A percentile compares a stretch with the other conserved stretches of the same genome.
Evolutionary conservation across 2,113 vertebrate species (phyloP).

Genomic region (Toxotes jaculatrix): DNA sequence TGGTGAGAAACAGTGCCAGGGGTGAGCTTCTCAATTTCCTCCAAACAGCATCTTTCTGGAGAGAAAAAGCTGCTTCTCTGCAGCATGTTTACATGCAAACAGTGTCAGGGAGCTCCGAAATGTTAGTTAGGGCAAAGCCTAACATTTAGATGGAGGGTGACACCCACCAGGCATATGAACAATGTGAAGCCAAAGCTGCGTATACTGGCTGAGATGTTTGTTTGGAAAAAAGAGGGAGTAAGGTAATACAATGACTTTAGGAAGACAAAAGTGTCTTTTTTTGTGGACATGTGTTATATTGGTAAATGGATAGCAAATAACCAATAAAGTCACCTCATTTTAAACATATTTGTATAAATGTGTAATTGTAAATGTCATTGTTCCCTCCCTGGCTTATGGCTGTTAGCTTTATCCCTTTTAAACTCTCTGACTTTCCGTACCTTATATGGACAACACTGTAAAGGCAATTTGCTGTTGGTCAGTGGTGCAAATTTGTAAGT

Average conservation of each 20-base stretch:
- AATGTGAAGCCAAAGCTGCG: conserved; percentile 5
- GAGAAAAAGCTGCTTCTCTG: conserved; percentile 63
- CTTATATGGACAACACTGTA: too few species aligned
- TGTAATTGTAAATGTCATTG: too few species aligned
- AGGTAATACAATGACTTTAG: background rate
- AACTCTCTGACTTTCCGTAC: too few species aligned
- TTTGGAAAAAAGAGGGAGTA: conserved; percentile 9
- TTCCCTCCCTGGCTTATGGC: too few species aligned
- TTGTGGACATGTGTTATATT: too few species aligned
- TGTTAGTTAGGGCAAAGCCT: conserved; percentile 70
- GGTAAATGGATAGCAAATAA: too few species aligned
- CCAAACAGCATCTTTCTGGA: conserved; percentile 77
- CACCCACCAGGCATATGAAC: conserved; percentile 56
- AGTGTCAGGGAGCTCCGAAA: conserved; percentile 67
- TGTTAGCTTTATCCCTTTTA: too few species aligned
- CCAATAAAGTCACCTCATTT: too few species aligned
- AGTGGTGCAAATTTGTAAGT: too few species aligned
- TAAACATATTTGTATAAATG: too few species aligned
- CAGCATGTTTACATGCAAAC: conserved; percentile 77
- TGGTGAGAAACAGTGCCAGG: conserved; percentile 75
- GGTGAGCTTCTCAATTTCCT: conserved; percentile 79
- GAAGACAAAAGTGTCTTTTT: background rate
- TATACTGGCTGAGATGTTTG: conserved; percentile 2
- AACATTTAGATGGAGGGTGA: conserved; percentile 64
- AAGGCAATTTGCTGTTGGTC: too few species aligned